A percentile compares a stretch with the other conserved stretches of the same genome.
These are phyloP conservation scores for Dolichomitus sp. DNA, from an alignment of 2,888 invertebrate species.

Conservation along the genomic window DNA sequence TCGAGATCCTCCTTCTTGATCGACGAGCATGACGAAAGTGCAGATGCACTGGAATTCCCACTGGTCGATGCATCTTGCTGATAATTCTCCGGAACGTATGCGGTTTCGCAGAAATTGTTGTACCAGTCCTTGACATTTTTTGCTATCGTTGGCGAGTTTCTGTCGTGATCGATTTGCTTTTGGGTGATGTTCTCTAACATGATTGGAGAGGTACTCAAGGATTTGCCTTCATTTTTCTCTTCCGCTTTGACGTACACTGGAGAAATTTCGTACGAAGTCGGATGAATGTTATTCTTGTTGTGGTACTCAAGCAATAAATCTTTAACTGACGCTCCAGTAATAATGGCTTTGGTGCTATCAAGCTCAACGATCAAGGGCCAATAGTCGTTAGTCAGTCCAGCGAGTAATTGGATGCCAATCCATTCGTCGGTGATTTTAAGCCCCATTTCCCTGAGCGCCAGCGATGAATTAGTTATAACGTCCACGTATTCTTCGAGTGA, in stretches of 20 bases:
- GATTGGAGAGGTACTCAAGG: neutral
- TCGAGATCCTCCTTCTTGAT: conserved; percentile 2
- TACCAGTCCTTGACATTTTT: neutral
- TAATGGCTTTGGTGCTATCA: neutral
- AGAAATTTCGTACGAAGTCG: neutral
- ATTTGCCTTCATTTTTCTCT: neutral
- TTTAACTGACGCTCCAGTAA: neutral
- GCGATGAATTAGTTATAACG: too few relatives aligned
- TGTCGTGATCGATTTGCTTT: neutral
- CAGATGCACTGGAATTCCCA: neutral
- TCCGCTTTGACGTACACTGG: neutral
- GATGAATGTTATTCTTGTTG: neutral
- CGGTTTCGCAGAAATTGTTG: neutral
- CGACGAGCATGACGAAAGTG: neutral
- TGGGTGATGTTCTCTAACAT: neutral
- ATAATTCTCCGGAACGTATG: neutral
- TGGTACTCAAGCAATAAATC: neutral
- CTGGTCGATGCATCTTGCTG: neutral
- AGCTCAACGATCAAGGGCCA: conserved; percentile 2
- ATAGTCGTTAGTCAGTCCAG: neutral
- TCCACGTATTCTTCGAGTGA: conserved; percentile 1
- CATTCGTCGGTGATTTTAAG: neutral
- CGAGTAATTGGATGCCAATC: conserved; percentile 1
- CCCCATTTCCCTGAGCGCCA: neutral
- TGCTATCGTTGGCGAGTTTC: neutral